Evolutionary conservation across 2,888 invertebrate species (phyloP).

Genomic region (Orthonevra nobilis): DNA sequence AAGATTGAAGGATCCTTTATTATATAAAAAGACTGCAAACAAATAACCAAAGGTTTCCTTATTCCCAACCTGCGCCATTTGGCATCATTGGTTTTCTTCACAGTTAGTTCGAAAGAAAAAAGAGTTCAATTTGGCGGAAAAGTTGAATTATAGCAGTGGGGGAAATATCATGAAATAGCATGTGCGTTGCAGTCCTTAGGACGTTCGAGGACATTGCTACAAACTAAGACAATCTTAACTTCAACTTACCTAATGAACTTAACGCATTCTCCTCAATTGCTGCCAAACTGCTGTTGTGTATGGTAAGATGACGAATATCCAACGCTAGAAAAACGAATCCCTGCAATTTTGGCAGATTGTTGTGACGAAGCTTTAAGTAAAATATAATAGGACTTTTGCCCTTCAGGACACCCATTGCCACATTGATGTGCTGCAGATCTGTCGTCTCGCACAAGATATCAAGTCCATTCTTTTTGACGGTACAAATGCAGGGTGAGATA

Average conservation of each 20-base stretch:
- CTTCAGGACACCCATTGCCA: conserved; percentile 91
- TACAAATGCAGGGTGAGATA: conserved; percentile 90
- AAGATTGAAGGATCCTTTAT: no score
- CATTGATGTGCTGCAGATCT: conserved; percentile 88
- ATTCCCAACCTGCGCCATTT: no score
- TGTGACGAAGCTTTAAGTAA: conserved; percentile 93
- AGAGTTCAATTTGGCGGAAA: no score
- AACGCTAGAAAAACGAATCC: conserved; percentile 93
- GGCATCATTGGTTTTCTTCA: no score
- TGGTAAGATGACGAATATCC: conserved; percentile 92
- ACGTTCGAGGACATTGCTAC: not conserved
- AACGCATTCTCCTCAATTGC: conserved; percentile 93
- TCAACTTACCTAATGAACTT: conserved; percentile 88
- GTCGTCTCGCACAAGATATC: conserved; percentile 94
- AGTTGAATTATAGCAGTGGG: no score
- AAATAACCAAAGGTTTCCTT: no score
- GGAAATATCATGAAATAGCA: no score
- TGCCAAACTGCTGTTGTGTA: conserved; percentile 93
- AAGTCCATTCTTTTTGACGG: conserved; percentile 92
- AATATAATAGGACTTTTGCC: conserved; percentile 90
- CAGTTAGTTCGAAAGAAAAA: no score
- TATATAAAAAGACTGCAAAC: no score
- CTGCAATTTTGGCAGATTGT: conserved; percentile 90
- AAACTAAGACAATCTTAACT: not conserved
- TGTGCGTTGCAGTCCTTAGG: no score